These are phyloP conservation scores for Philhelius pedissequus DNA, from an alignment of 2,888 invertebrate genomes.

Conservation along the genomic window DNA sequence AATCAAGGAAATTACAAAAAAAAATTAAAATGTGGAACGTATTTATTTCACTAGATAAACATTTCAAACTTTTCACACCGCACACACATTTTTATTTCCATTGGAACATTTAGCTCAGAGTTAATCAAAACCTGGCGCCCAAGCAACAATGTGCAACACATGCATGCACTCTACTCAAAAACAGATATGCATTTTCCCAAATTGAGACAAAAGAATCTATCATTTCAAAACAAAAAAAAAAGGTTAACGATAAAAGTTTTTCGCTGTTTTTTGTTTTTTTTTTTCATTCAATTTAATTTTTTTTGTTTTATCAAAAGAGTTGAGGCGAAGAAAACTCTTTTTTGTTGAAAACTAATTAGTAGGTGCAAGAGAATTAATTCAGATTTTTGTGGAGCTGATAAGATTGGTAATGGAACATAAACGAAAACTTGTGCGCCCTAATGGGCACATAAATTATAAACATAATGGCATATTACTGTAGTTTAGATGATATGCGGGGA, in stretches of 20 bases:
- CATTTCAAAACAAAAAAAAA: constrained; percentile 12
- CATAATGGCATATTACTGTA: constrained; percentile 38
- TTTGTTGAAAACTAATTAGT: constrained; percentile 40
- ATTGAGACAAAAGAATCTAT: constrained; percentile 42
- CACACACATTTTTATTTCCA: background rate
- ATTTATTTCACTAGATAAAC: too few species aligned
- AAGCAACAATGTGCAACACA: background rate
- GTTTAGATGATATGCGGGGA: constrained; percentile 26
- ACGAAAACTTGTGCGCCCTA: constrained; percentile 42
- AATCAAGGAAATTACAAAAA: too few species aligned
- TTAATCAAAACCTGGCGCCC: too few species aligned
- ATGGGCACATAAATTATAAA: constrained; percentile 55
- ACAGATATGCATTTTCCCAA: constrained; percentile 43
- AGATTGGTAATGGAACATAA: constrained; percentile 58
- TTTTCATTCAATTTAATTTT: background rate
- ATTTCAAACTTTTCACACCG: too few species aligned
- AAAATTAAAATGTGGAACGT: background rate
- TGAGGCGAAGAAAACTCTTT: background rate
- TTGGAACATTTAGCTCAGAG: background rate
- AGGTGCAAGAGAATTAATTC: constrained; percentile 62
- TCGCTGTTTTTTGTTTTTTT: background rate
- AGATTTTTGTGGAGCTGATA: constrained; percentile 51
- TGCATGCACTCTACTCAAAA: too few species aligned
- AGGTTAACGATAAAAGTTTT: constrained; percentile 24
- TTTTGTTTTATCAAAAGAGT: background rate